Conservation (phyloP, 2,113 vertebrate species). For the Dicaeum eximium region DNA sequence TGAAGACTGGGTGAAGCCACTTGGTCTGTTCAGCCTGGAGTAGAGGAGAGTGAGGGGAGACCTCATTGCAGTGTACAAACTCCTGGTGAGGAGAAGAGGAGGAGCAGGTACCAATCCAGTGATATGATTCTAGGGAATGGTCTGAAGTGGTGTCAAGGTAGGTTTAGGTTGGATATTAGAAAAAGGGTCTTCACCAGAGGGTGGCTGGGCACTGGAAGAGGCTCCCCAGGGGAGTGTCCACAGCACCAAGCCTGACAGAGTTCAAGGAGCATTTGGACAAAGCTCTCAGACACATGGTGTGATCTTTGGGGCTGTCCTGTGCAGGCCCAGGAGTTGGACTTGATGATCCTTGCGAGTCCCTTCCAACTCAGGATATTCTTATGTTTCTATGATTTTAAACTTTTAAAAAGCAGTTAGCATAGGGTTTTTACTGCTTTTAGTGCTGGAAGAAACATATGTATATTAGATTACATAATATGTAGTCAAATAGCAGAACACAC, state of each 20-base stretch:
- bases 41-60: background rate
- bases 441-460: background rate
- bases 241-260: background rate
- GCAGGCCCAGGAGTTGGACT: background rate
- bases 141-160: background rate
- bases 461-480: background rate
- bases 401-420: background rate
- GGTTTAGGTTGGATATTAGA: background rate
- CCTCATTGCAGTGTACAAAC: background rate
- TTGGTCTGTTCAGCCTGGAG: background rate
- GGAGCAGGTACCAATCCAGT: accelerated
- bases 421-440: background rate
- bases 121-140: background rate
- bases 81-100: background rate
- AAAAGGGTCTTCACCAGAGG: background rate
- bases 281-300: background rate
- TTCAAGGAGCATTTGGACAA: background rate
- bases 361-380: background rate
- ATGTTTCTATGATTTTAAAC: background rate
- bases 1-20: background rate
- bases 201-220: accelerated
- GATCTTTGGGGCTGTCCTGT: background rate
- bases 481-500: background rate
- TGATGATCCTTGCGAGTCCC: background rate
- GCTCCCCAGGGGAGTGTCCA: background rate